Evolutionary conservation across 1,140 invertebrate species (phyloP).

Genomic region (Chrysoperla carnea): DNA sequence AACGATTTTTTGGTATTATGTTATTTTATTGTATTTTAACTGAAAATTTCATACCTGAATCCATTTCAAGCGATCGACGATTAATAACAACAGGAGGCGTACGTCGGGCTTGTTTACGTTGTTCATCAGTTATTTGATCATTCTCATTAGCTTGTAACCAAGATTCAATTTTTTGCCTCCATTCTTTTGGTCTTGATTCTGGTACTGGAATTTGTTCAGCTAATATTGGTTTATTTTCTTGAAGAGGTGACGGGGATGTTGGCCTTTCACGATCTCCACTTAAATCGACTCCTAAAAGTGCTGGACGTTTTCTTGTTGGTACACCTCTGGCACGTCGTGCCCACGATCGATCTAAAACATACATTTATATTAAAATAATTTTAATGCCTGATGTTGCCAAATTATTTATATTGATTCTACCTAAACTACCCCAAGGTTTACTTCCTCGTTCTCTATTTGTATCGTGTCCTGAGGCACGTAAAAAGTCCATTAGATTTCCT

Average conservation of each 20-base stretch:
- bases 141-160: constrained; percentile 79
- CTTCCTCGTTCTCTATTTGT: constrained; percentile 43
- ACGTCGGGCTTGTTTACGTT: constrained; percentile 36
- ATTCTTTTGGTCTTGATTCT: constrained; percentile 43
- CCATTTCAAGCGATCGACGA: constrained; percentile 58
- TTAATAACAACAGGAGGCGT: constrained; percentile 34
- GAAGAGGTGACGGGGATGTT: constrained; percentile 44
- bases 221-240: constrained; percentile 28
- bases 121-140: constrained; percentile 49
- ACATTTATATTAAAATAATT: neutral
- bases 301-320: constrained; percentile 43
- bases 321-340: constrained; percentile 57
- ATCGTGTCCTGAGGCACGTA: constrained; percentile 54
- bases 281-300: constrained; percentile 51
- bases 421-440: constrained; percentile 67
- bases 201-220: constrained; percentile 26
- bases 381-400: neutral
- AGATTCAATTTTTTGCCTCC: constrained; percentile 76
- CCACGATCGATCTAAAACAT: constrained; percentile 62
- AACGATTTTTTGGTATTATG: too few relatives aligned
- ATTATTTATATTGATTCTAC: constrained; percentile 5
- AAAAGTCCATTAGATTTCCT: constrained; percentile 67
- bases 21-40: too few relatives aligned
- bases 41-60: constrained; percentile 59
- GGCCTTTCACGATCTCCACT: constrained; percentile 50